These are phyloP conservation scores for Idaea straminata DNA, from an alignment of 2,888 invertebrate species.

Conservation along the genomic window DNA sequence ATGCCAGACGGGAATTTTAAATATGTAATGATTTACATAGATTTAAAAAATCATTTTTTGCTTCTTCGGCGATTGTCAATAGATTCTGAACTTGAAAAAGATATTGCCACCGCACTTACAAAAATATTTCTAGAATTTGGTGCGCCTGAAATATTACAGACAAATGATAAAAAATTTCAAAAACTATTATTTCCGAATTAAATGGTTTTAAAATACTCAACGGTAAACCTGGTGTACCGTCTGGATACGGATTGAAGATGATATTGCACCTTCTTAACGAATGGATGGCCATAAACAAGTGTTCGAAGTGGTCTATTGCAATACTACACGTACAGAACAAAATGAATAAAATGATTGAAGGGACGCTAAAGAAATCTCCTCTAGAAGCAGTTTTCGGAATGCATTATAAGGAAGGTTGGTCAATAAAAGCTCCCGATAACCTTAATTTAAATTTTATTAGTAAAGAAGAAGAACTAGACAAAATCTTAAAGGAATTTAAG, in stretches of 20 bases:
- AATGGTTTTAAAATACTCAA: neutral
- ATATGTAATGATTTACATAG: neutral
- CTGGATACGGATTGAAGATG: neutral
- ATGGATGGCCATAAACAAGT: neutral
- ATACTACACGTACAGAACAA: neutral
- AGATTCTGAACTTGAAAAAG: neutral
- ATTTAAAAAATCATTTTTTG: neutral
- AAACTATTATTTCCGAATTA: neutral
- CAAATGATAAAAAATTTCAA: neutral
- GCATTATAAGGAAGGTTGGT: neutral
- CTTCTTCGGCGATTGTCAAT: neutral
- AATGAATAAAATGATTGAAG: neutral
- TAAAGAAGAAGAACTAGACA: neutral
- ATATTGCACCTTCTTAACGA: neutral
- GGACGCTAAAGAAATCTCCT: neutral
- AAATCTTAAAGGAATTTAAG: neutral
- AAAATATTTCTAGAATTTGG: slow-evolving; percentile 1
- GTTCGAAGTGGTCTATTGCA: neutral
- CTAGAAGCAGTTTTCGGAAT: neutral
- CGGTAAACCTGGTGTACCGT: neutral
- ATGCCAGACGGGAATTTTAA: neutral
- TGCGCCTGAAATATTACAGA: neutral
- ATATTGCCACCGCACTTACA: neutral
- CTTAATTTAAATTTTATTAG: neutral
- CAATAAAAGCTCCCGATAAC: neutral